Conservation (phyloP, 2,888 invertebrate genomes). For the Podabrus alpinus region DNA sequence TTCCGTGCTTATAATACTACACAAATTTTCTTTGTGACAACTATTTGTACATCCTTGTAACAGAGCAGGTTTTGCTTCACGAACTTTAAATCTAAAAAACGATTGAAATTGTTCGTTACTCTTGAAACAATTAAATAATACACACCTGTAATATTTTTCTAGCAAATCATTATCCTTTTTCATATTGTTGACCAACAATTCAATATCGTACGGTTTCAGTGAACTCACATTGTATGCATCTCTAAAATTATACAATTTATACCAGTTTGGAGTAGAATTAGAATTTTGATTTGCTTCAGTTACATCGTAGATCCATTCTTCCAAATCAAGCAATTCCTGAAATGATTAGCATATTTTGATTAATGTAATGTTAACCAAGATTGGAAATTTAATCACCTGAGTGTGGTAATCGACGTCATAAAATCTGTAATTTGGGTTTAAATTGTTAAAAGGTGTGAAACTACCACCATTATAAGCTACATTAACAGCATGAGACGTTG, state of each 20-base stretch:
- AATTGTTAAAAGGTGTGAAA: constrained; percentile 55
- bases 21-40: neutral
- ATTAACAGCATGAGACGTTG: constrained; percentile 62
- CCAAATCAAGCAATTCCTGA: constrained; percentile 57
- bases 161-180: constrained; percentile 49
- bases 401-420: constrained; percentile 43
- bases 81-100: neutral
- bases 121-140: neutral
- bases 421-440: constrained; percentile 61
- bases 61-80: neutral
- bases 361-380: neutral
- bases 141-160: constrained; percentile 46
- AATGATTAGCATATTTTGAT: neutral
- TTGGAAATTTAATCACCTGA: neutral
- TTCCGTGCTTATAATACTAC: constrained; percentile 1
- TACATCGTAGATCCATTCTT: constrained; percentile 75
- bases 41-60: neutral
- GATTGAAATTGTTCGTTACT: neutral
- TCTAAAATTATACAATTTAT: constrained; percentile 73
- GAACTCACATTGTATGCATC: constrained; percentile 59
- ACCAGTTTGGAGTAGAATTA: constrained; percentile 68
- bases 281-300: constrained; percentile 69
- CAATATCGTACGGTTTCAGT: constrained; percentile 52
- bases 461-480: constrained; percentile 73
- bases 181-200: constrained; percentile 51